Conservation (phyloP, 2,888 invertebrate genomes). For the Sphinx pinastri region DNA sequence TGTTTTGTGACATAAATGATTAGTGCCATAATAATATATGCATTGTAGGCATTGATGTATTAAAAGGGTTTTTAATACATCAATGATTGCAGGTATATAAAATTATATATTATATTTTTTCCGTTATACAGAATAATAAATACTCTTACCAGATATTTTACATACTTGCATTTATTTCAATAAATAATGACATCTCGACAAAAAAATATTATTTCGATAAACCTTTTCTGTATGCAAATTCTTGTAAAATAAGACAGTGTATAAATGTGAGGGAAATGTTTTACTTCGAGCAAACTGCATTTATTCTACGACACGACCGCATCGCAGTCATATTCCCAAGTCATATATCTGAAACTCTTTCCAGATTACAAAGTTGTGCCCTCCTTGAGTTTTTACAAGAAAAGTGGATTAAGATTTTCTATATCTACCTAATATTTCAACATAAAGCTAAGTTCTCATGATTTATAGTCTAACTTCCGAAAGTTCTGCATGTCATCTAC, state of each 20-base stretch:
- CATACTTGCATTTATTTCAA: too few relatives aligned
- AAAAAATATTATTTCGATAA: too few relatives aligned
- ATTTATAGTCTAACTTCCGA: slow-evolving; percentile 77
- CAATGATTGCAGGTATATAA: too few relatives aligned
- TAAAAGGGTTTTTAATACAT: too few relatives aligned
- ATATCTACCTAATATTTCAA: slow-evolving; percentile 75
- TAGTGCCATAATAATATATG: too few relatives aligned
- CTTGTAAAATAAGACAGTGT: background rate
- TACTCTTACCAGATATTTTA: too few relatives aligned
- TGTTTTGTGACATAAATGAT: too few relatives aligned
- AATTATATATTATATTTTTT: too few relatives aligned
- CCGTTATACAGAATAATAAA: too few relatives aligned
- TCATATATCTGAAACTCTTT: slow-evolving; percentile 67
- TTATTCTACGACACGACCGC: slow-evolving; percentile 44
- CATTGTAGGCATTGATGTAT: too few relatives aligned
- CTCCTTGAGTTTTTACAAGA: slow-evolving; percentile 67
- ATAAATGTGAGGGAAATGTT: slow-evolving; percentile 36
- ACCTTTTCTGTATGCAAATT: background rate
- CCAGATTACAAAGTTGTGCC: slow-evolving; percentile 68
- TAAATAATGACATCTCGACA: too few relatives aligned
- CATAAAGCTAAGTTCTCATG: slow-evolving; percentile 72
- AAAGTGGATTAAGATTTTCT: slow-evolving; percentile 80
- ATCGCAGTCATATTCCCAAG: slow-evolving; percentile 50
- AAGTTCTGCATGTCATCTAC: slow-evolving; percentile 80
- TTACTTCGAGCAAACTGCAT: slow-evolving; percentile 35